Evolutionary conservation across 1,140 invertebrate species (phyloP).

Genomic region (Drosophila aff.): DNA sequence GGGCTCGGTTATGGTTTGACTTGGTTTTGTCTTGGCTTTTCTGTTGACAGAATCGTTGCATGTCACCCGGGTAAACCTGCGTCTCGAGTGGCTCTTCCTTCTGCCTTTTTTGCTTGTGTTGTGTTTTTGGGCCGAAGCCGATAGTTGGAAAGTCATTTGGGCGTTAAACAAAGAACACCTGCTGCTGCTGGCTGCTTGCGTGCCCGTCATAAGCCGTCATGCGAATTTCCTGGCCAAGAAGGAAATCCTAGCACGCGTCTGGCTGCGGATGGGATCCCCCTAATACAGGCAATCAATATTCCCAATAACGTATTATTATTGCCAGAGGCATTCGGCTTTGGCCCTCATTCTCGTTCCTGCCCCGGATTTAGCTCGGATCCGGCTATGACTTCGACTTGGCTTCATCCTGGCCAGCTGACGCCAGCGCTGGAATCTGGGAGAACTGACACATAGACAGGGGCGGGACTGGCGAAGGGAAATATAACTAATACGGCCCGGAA

Average conservation of each 20-base stretch:
- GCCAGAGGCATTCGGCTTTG: slow-evolving; percentile 42
- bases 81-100: slow-evolving; percentile 16
- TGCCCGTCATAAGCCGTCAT: slow-evolving; percentile 34
- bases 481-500: slow-evolving; percentile 69
- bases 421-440: slow-evolving; percentile 25
- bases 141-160: slow-evolving; percentile 52
- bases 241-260: slow-evolving; percentile 28
- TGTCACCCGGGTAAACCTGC: slow-evolving; percentile 27
- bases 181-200: slow-evolving; percentile 41
- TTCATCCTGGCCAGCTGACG: slow-evolving; percentile 42
- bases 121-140: not conserved
- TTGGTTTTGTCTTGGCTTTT: slow-evolving; percentile 31
- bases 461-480: slow-evolving; percentile 31
- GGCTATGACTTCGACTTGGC: slow-evolving; percentile 30
- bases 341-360: slow-evolving; percentile 33
- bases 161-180: slow-evolving; percentile 61
- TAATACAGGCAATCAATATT: slow-evolving; percentile 71
- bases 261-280: slow-evolving; percentile 13
- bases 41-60: slow-evolving; percentile 59
- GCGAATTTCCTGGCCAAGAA: slow-evolving; percentile 35
- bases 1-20: slow-evolving; percentile 14
- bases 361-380: slow-evolving; percentile 15
- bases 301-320: slow-evolving; percentile 75
- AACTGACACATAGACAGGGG: slow-evolving; percentile 48
- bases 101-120: too few species aligned